Base-by-base conservation (phyloP, 2,888 invertebrate genomes). In the Electrophaes corylata region DNA sequence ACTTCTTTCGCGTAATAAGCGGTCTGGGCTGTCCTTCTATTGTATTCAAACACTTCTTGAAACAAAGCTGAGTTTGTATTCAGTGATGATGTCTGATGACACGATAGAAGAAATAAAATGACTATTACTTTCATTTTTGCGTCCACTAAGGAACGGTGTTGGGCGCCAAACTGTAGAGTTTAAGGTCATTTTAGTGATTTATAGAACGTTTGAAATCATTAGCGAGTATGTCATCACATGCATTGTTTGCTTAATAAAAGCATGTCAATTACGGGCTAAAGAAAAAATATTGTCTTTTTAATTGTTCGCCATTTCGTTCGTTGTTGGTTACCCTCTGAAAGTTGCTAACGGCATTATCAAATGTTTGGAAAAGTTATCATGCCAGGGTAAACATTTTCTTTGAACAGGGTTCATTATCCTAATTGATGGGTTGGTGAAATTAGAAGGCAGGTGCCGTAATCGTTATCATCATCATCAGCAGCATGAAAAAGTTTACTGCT, bases 211-310 rank as follows among this genome's bases (percentile, higher is more conserved):
- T 71, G 61, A 71, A 72, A 79, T 84, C 85, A 86, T 88, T 89
- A 87, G 78, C 65, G 67, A 62, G 70, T 72, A 72, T 83, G 82
- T 76, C 76, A 78, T 70, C 69, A 66, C 60, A 60, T 57, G 70
- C 70, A 73, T 78, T 78, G 74, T 83, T 76, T 78, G 79, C 72
- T 76, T 79, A 81, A 78, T 81, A 72, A 77, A 81, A 70, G 75
- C 81, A 79, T 72, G 88, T 91, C 90, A 89, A 90, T 91, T 90
- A 91, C 67, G 68, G 67, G 71, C 64, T 66, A 73, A 78, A 79
- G 73, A 79, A 78, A 72, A 29, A 90, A 89, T 86, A 86, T 88
- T 86, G 79, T 78, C 78, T 53, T 65, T 69, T 16, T 69, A 73
- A 79, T 82, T 81, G 79, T 78, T 78, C 77, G 71, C 74, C 64